These are phyloP conservation scores for Paramormyrops kingsleyae DNA, from an alignment of 2,113 vertebrate genomes.

Conservation along the genomic window DNA sequence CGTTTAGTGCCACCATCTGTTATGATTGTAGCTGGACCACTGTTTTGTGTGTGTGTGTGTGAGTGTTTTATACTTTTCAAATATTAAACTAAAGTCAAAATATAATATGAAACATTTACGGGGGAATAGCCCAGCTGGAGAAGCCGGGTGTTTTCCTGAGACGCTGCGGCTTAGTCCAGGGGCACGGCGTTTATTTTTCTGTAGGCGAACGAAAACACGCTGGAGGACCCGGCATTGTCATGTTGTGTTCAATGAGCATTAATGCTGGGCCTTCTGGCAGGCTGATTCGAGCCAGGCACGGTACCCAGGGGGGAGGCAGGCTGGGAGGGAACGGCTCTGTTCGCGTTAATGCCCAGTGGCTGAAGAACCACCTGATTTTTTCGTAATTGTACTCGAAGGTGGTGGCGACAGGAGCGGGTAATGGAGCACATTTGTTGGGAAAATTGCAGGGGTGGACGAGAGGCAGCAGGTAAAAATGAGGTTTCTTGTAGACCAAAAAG, in stretches of 20 bases:
- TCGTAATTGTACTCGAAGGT: neutral
- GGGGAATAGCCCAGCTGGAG: neutral
- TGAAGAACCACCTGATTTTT: neutral
- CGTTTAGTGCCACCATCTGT: neutral
- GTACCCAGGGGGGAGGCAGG: neutral
- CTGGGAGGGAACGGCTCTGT: neutral
- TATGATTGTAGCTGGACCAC: neutral
- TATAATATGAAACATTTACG: neutral
- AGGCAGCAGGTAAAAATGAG: neutral
- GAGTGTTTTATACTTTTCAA: neutral
- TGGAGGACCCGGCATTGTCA: neutral
- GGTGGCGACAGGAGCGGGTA: neutral
- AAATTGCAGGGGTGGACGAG: neutral
- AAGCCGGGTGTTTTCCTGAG: neutral
- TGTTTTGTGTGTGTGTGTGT: neutral
- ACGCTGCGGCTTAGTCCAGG: neutral
- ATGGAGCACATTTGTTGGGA: neutral
- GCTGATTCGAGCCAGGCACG: neutral
- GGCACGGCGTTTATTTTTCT: neutral
- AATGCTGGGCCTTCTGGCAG: neutral
- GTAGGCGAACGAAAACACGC: neutral
- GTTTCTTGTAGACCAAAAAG: neutral
- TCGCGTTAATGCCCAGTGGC: neutral
- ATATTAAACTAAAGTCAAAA: neutral
- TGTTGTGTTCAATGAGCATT: neutral